These are phyloP conservation scores for Troilus luridus DNA, from an alignment of 2,888 invertebrate genomes.

Conservation along the genomic window DNA sequence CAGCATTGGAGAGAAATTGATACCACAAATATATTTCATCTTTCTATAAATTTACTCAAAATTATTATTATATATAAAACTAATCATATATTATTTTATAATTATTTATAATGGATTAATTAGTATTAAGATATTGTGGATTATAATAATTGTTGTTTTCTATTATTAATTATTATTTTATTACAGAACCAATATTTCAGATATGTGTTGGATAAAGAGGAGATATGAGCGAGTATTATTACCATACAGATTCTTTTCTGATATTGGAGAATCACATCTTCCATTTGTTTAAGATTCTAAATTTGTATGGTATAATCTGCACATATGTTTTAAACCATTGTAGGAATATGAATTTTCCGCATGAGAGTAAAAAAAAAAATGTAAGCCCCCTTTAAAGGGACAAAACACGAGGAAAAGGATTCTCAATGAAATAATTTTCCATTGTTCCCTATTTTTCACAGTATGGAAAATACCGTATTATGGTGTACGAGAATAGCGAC, in stretches of 20 bases:
- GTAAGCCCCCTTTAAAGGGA: neutral
- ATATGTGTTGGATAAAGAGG: no score
- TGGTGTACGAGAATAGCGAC: neutral
- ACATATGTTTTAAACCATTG: neutral
- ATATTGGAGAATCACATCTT: neutral
- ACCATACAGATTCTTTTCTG: neutral
- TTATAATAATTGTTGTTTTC: no score
- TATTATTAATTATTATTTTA: no score
- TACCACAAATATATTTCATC: no score
- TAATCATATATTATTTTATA: no score
- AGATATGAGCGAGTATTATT: neutral
- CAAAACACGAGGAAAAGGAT: neutral
- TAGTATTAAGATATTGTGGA: no score
- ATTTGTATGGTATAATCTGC: neutral
- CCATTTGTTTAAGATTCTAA: neutral
- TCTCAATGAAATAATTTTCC: neutral
- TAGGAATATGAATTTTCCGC: neutral
- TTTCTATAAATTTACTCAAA: no score
- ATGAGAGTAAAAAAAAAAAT: neutral
- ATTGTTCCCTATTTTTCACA: neutral
- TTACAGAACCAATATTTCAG: no score
- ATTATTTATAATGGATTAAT: no score
- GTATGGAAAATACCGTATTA: neutral
- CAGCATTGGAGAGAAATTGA: no score
- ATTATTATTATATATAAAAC: no score